phyloP scores from a whole-genome alignment of 2,113 vertebrate genomes.

The Ondatra zibethicus region DNA sequence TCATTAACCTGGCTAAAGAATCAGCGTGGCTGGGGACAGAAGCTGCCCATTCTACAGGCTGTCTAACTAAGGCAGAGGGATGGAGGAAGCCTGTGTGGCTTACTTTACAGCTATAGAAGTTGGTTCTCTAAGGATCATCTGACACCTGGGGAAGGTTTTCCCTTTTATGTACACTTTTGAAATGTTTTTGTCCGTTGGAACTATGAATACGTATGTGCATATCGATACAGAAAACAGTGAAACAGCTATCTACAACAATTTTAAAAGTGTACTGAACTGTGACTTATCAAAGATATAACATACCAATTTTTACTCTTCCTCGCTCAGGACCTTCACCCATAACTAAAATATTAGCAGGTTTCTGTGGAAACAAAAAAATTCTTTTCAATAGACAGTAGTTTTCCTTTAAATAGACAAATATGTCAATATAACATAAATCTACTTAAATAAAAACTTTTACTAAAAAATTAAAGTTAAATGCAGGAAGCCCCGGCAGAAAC shows the following conservation, averaged over 20 bases:
- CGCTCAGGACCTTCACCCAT: constrained; percentile 99
- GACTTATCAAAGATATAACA: constrained; percentile 89
- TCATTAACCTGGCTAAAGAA: neutral
- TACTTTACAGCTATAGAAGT: constrained; percentile 65
- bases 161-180: constrained; percentile 62
- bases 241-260: constrained; percentile 81
- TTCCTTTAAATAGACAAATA: constrained; percentile 76
- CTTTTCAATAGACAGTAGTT: constrained; percentile 86
- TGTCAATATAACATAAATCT: constrained; percentile 75
- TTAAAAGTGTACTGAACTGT: constrained; percentile 86
- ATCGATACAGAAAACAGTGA: constrained; percentile 81
- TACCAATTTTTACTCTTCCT: constrained; percentile 99
- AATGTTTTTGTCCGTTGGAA: constrained; percentile 51
- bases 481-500: constrained; percentile 77
- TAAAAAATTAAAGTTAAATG: constrained; percentile 84
- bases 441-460: constrained; percentile 64
- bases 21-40: constrained; percentile 3
- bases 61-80: constrained; percentile 43
- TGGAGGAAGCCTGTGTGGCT: constrained; percentile 52
- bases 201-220: constrained; percentile 56
- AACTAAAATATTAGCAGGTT: constrained; percentile 99
- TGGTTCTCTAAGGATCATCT: constrained; percentile 59
- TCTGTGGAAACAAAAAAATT: constrained; percentile 92
- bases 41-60: constrained; percentile 34
- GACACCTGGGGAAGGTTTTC: constrained; percentile 69